These are phyloP conservation scores for Phodopus roborovskii DNA, from an alignment of 2,113 vertebrate genomes.

Conservation along the genomic window DNA sequence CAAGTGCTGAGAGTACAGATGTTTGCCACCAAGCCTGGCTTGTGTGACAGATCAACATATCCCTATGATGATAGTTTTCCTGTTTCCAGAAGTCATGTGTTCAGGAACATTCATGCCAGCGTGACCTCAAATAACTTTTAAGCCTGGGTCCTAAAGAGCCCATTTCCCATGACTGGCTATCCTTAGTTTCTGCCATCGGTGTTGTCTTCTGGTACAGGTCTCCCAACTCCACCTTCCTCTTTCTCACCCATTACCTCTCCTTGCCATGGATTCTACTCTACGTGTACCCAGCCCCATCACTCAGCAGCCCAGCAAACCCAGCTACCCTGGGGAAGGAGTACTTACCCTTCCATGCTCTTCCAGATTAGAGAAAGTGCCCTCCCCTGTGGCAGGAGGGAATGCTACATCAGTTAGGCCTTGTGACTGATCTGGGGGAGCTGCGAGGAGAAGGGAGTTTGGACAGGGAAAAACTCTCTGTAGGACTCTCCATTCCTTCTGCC, in stretches of 20 bases:
- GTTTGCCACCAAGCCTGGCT: background rate
- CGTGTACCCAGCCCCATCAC: background rate
- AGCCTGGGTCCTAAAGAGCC: background rate
- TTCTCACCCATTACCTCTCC: background rate
- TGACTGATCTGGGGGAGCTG: background rate
- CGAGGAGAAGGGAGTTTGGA: constrained; percentile 53
- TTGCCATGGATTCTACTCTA: background rate
- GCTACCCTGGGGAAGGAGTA: background rate
- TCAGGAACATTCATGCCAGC: background rate
- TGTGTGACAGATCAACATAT: background rate
- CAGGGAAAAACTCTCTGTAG: background rate
- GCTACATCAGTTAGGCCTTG: constrained; percentile 32
- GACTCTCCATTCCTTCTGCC: constrained; percentile 45
- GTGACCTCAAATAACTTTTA: background rate
- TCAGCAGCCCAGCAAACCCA: background rate
- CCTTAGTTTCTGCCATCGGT: background rate
- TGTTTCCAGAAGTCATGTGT: background rate
- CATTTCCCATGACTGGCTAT: background rate
- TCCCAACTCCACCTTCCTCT: background rate
- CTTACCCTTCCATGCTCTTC: constrained; percentile 67
- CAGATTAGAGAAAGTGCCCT: constrained; percentile 1
- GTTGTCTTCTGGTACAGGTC: background rate
- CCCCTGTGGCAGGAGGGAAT: background rate
- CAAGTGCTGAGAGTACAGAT: background rate
- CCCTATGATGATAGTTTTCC: background rate